Evolutionary conservation across 2,797 vertebrate genomes (phyloP), one percentile per base, ranked within the genome.

Genomic region (Urophycis tenuis): DNA sequence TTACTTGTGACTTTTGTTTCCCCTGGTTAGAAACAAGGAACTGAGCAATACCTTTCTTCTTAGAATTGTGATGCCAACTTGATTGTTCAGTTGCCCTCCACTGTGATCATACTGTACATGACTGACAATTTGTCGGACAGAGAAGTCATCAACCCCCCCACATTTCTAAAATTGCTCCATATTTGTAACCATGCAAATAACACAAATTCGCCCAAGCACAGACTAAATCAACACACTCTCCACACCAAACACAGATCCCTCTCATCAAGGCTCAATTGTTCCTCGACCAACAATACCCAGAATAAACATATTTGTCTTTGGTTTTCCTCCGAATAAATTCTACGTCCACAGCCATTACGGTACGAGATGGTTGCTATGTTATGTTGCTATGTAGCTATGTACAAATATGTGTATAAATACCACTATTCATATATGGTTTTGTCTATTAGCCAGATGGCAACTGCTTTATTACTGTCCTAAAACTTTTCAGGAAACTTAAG

Each of bases 241-340:
- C 31, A 64, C 41, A 31, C 25, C 67, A 32, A 49, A 76, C 72
- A 74, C 45, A 82, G 76, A 76, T 64, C 72, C 17, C 12, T 71
- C n/a, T 60, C 53, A 60, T n/a, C 53, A 25, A 60, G 77, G 75
- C 25, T 83, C 76, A 72, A 72, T 76, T 67, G 60, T 29, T 67
- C 25, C 60, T 80, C 19, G 29, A 74, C 78, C 76, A 78, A 64
- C 75, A 77, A 73, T 69, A 76, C 67, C 77, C 80, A 71, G 69
- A 84, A 41, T 72, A 72, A 83, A 84, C 39, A 74, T 77, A 36
- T 73, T 30, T 49, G 74, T 72, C 77, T 17, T 49, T 72, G 45
- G 80, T 60, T 29, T 64, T 67, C 60, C 60, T n/a, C 25, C 5
- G 22, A 9, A 67, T 77, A 77, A 74, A 64, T 81, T 82, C 77